Evolutionary conservation across 2,888 invertebrate species (phyloP).

Genomic region (Adelognathus sp.): DNA sequence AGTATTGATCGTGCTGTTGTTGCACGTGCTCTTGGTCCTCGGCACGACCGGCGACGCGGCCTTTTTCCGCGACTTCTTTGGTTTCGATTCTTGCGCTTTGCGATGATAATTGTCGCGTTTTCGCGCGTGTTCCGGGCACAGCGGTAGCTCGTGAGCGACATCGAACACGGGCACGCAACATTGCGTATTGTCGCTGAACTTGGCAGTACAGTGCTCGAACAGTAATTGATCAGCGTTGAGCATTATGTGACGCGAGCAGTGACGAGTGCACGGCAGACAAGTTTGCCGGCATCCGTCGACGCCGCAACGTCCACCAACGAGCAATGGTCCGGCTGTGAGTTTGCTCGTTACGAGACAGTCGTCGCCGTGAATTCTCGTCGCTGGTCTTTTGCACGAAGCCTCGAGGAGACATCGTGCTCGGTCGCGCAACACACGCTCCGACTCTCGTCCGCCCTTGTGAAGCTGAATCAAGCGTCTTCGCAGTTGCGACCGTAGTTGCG

Average conservation of each 20-base stretch:
- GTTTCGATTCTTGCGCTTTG: slow-evolving; percentile 89
- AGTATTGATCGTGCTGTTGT: too few relatives aligned
- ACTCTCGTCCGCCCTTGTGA: slow-evolving; percentile 74
- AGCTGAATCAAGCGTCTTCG: slow-evolving; percentile 82
- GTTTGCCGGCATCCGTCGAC: slow-evolving; percentile 79
- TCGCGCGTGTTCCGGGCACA: slow-evolving; percentile 93
- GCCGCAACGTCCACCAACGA: slow-evolving; percentile 76
- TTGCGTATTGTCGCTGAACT: slow-evolving; percentile 90
- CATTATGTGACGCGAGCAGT: slow-evolving; percentile 93
- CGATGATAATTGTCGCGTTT: slow-evolving; percentile 93
- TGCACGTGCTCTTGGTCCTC: slow-evolving; percentile 76
- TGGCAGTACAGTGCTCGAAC: slow-evolving; percentile 91
- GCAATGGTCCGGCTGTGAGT: slow-evolving; percentile 69
- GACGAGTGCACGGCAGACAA: slow-evolving; percentile 90
- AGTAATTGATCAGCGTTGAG: slow-evolving; percentile 92
- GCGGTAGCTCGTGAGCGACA: slow-evolving; percentile 89
- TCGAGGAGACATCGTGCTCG: slow-evolving; percentile 72
- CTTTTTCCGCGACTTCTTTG: slow-evolving; percentile 87
- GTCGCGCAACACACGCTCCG: slow-evolving; percentile 70
- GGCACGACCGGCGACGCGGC: slow-evolving; percentile 84
- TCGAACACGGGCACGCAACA: slow-evolving; percentile 91
- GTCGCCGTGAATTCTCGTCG: slow-evolving; percentile 65
- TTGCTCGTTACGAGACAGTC: slow-evolving; percentile 63
- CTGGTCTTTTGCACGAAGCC: slow-evolving; percentile 68
- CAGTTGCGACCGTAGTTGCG: slow-evolving; percentile 79